Evolutionary conservation across 2,797 vertebrate genomes (phyloP).

Genomic region (Ctenosaura bakeri): DNA sequence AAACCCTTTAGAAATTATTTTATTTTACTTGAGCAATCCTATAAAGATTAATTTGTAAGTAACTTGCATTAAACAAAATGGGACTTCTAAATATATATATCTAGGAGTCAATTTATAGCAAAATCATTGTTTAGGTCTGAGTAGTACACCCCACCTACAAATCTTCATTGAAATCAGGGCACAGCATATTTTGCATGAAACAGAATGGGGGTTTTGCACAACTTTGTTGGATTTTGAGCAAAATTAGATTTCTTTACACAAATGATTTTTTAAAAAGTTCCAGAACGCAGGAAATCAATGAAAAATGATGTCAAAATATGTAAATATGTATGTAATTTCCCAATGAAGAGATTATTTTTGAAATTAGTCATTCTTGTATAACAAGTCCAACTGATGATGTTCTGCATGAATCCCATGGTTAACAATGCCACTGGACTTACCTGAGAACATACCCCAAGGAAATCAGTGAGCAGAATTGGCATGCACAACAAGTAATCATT

Average conservation of each 20-base stretch:
- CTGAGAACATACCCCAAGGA: background rate
- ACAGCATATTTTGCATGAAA: background rate
- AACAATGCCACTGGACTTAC: background rate
- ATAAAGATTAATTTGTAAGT: background rate
- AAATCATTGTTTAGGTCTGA: background rate
- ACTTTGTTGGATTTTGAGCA: too few relatives aligned
- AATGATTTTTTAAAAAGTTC: too few relatives aligned
- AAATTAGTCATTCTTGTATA: too few relatives aligned
- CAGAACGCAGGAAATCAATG: too few relatives aligned
- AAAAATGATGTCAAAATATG: too few relatives aligned
- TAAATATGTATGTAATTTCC: too few relatives aligned
- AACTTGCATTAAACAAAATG: background rate
- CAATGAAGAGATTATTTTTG: too few relatives aligned
- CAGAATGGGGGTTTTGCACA: too few relatives aligned
- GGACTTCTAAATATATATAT: background rate
- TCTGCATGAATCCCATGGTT: background rate
- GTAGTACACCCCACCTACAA: background rate
- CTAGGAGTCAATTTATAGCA: background rate
- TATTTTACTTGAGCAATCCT: background rate
- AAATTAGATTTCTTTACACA: too few relatives aligned
- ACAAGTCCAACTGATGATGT: too few relatives aligned
- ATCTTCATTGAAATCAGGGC: background rate
- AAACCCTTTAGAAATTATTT: background rate
- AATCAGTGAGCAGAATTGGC: background rate
- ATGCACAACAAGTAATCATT: background rate